phyloP scores from a whole-genome alignment of 2,888 invertebrate genomes.

The Phorcus lineatus region DNA sequence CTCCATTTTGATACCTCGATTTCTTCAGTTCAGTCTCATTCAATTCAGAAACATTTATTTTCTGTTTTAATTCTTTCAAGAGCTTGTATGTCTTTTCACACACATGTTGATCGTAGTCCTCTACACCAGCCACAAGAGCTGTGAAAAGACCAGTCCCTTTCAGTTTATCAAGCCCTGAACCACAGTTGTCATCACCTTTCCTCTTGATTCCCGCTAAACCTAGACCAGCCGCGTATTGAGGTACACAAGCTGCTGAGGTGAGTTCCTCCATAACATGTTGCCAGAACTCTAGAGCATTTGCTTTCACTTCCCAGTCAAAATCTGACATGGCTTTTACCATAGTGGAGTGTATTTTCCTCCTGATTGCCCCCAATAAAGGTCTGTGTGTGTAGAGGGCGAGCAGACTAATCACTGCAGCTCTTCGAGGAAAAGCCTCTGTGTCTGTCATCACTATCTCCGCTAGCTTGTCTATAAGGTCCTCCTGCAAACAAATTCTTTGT shows the following conservation, averaged over 20 bases:
- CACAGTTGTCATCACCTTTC: neutral
- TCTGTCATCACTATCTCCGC: constrained; percentile 45
- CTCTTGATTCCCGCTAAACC: neutral
- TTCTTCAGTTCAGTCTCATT: neutral
- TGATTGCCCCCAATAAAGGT: neutral
- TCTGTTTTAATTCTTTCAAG: constrained; percentile 22
- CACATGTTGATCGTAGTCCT: constrained; percentile 47
- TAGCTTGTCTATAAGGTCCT: neutral
- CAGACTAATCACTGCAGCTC: constrained; percentile 53
- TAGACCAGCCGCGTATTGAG: constrained; percentile 23
- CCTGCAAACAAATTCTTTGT: neutral
- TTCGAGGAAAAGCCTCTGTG: constrained; percentile 62
- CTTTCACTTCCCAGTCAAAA: constrained; percentile 69
- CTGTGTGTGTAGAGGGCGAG: constrained; percentile 20
- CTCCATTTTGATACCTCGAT: neutral
- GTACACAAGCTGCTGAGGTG: neutral
- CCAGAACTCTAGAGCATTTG: constrained; percentile 51
- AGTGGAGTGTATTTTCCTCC: constrained; percentile 9
- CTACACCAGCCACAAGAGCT: constrained; percentile 26
- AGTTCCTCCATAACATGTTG: constrained; percentile 29
- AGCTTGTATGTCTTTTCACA: constrained; percentile 37
- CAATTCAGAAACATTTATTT: neutral
- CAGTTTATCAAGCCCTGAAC: neutral
- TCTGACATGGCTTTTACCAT: constrained; percentile 45
- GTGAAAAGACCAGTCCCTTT: constrained; percentile 25